These are phyloP conservation scores for Mus pahari DNA, from an alignment of 2,113 vertebrate genomes.

Conservation along the genomic window DNA sequence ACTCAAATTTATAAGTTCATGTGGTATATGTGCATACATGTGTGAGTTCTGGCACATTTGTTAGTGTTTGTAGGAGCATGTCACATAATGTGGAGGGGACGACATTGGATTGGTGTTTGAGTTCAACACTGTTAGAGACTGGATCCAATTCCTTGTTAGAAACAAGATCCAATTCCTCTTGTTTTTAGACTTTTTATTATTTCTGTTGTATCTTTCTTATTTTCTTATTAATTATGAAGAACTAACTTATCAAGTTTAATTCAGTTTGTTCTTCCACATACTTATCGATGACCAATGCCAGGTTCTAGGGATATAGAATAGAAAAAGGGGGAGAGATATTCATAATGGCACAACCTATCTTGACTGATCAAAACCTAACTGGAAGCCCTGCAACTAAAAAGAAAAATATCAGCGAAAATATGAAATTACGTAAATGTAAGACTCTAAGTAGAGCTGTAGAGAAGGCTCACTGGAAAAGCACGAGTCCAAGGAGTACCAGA, in stretches of 20 bases:
- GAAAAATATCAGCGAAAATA: not conserved
- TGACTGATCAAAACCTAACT: conserved; percentile 36
- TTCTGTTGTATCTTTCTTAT: not conserved
- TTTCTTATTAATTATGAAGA: not conserved
- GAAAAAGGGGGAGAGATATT: not conserved
- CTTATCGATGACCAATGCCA: conserved; percentile 13
- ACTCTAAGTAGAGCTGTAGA: not conserved
- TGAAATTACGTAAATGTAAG: conserved; percentile 11
- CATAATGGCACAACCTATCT: not conserved
- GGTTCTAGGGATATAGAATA: not conserved
- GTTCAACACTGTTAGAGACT: no score
- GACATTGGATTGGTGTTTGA: no score
- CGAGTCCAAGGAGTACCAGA: not conserved
- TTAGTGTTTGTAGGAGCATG: no score
- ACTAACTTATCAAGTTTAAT: not conserved
- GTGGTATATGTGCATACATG: no score
- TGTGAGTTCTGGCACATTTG: no score
- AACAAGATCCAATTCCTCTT: not conserved
- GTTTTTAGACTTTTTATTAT: no score
- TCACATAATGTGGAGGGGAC: no score
- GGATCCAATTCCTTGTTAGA: no score
- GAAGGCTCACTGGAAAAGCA: not conserved
- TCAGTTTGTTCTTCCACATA: conserved; percentile 26
- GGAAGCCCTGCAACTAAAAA: not conserved
- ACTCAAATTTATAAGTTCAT: not conserved